Conservation (phyloP, 2,113 vertebrate species). For the Otolemur garnettii region DNA sequence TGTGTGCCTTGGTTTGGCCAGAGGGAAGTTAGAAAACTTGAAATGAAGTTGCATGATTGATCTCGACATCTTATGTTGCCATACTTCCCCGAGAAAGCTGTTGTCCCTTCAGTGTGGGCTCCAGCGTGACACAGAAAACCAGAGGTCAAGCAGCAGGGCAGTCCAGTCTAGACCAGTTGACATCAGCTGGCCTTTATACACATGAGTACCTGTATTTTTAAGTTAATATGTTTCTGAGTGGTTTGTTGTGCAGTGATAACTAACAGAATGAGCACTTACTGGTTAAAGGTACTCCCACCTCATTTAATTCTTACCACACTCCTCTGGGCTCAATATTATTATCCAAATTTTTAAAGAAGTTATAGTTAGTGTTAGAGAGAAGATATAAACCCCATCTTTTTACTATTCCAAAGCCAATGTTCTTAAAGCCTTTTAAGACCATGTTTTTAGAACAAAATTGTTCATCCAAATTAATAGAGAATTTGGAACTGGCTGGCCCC, state of each 20-base stretch:
- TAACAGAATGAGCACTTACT: background rate
- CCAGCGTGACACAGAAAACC: background rate
- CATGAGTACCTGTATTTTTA: background rate
- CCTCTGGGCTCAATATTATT: background rate
- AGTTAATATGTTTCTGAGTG: background rate
- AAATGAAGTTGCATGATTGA: background rate
- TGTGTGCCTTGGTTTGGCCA: background rate
- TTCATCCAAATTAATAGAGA: conserved; percentile 2
- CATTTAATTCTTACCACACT: background rate
- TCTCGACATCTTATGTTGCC: background rate
- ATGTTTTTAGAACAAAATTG: background rate
- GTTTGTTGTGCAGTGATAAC: background rate
- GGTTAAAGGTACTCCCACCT: background rate
- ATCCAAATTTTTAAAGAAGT: conserved; percentile 25
- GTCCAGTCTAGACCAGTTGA: background rate
- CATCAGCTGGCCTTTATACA: background rate
- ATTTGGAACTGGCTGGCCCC: background rate
- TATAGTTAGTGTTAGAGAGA: background rate
- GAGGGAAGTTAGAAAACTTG: background rate
- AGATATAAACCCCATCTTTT: background rate
- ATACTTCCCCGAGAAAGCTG: background rate
- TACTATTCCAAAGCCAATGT: background rate
- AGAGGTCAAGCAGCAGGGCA: background rate
- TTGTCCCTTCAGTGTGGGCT: background rate
- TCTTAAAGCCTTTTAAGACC: background rate